These are phyloP conservation scores for Drosophila carrolli DNA, from an alignment of 1,140 invertebrate species.

Conservation along the genomic window DNA sequence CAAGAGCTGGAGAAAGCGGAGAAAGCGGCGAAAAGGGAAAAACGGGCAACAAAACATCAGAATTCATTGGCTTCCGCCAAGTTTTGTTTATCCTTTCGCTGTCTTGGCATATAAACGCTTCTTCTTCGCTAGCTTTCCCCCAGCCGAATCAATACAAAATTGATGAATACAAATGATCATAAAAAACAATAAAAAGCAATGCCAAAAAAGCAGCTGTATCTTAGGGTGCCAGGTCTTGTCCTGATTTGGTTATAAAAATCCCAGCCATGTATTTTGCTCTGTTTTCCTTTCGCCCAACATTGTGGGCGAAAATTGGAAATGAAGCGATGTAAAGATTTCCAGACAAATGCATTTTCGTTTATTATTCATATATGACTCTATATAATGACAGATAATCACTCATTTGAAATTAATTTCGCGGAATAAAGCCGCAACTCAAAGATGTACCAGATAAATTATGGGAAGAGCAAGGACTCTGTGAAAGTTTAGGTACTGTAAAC, in stretches of 20 bases:
- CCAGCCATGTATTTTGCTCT: constrained; percentile 61
- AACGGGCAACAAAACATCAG: constrained; percentile 64
- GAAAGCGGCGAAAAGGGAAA: constrained; percentile 8
- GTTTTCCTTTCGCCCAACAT: constrained; percentile 13
- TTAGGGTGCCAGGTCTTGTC: constrained; percentile 27
- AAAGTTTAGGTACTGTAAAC: constrained; percentile 1
- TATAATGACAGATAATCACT: constrained; percentile 65
- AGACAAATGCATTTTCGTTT: constrained; percentile 63
- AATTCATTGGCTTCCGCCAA: constrained; percentile 75
- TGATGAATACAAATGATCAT: constrained; percentile 84
- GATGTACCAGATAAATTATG: constrained; percentile 22
- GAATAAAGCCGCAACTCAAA: constrained; percentile 52
- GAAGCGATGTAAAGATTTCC: constrained; percentile 33
- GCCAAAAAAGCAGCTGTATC: constrained; percentile 70
- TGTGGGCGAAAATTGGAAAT: constrained; percentile 18
- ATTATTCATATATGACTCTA: constrained; percentile 65
- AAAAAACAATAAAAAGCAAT: constrained; percentile 83
- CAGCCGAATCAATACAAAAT: constrained; percentile 77
- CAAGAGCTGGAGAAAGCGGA: constrained; percentile 16
- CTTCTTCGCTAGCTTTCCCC: not conserved
- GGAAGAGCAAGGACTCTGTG: constrained; percentile 1
- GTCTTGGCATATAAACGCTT: constrained; percentile 57
- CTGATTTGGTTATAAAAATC: constrained; percentile 83
- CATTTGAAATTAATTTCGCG: constrained; percentile 80
- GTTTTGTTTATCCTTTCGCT: constrained; percentile 74